These are phyloP conservation scores for Exaiptasia diaphana DNA, from an alignment of 64 coral and sea anemone species.

Conservation along the genomic window DNA sequence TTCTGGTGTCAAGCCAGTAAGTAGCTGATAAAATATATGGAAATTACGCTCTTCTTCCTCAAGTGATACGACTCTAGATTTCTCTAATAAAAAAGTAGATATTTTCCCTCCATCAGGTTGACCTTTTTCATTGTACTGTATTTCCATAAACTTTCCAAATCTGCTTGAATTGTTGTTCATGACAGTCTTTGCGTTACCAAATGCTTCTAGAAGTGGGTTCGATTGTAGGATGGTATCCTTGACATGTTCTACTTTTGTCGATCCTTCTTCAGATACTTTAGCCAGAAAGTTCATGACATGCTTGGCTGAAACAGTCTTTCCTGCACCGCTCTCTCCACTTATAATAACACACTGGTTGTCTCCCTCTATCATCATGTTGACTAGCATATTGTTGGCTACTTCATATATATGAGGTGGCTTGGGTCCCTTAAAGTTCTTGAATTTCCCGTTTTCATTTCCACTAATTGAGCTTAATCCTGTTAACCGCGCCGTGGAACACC, in stretches of 20 bases:
- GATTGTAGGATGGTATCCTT: conserved; percentile 96
- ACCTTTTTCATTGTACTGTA: conserved; percentile 73
- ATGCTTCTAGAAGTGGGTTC: conserved; percentile 93
- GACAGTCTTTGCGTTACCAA: conserved; percentile 98
- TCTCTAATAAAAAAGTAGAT: conserved; percentile 93
- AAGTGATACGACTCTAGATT: conserved; percentile 87
- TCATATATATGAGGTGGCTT: conserved; percentile 85
- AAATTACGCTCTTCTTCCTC: conserved; percentile 79
- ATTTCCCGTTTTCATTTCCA: background rate
- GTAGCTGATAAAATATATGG: conserved; percentile 92
- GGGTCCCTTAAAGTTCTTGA: conserved; percentile 34
- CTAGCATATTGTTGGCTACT: conserved; percentile 89
- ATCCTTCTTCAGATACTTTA: conserved; percentile 81
- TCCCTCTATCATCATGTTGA: conserved; percentile 89
- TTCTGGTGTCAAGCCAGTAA: conserved; percentile 59
- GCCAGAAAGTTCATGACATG: conserved; percentile 90
- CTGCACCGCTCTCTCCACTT: conserved; percentile 93
- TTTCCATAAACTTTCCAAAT: conserved; percentile 99
- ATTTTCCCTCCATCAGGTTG: conserved; percentile 97
- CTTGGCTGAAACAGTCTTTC: conserved; percentile 94
- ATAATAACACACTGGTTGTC: conserved; percentile 98
- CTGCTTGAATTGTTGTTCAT: conserved; percentile 96
- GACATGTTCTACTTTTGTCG: conserved; percentile 78
- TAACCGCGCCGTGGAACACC: conserved; percentile 11
- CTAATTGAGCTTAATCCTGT: background rate